These are phyloP conservation scores for Zeuzera pyrina DNA, from an alignment of 2,888 invertebrate genomes.

Conservation along the genomic window DNA sequence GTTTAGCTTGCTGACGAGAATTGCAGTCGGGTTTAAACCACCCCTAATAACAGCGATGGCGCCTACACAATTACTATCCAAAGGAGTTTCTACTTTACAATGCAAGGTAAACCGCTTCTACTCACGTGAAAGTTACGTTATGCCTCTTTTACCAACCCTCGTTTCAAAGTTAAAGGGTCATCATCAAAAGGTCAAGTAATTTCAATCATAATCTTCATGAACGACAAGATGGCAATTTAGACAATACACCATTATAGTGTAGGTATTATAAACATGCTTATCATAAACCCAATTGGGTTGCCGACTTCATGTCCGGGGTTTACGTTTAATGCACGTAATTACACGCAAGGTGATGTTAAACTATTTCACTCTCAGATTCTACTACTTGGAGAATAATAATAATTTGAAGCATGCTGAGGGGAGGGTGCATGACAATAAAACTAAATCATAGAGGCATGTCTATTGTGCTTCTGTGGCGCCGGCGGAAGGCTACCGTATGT, in stretches of 20 bases:
- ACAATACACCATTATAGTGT: too few species aligned
- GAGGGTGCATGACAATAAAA: slow-evolving; percentile 70
- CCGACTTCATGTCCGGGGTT: too few species aligned
- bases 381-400: too few species aligned
- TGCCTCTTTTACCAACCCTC: slow-evolving; percentile 44
- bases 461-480: slow-evolving; percentile 64
- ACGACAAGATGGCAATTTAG: too few species aligned
- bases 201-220: too few species aligned
- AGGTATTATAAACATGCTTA: too few species aligned
- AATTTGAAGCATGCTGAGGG: slow-evolving; percentile 39
- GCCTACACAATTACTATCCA: slow-evolving; percentile 53
- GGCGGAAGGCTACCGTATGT: slow-evolving; percentile 65
- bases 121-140: slow-evolving; percentile 47
- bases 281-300: too few species aligned
- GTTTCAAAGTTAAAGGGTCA: too few species aligned
- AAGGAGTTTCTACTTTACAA: slow-evolving; percentile 41
- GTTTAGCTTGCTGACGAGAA: slow-evolving; percentile 42
- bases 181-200: too few species aligned
- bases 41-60: slow-evolving; percentile 53
- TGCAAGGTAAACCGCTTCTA: slow-evolving; percentile 45
- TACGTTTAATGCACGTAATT: too few species aligned
- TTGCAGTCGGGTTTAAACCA: slow-evolving; percentile 43
- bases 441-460: slow-evolving; percentile 64
- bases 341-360: too few species aligned
- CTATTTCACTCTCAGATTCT: too few species aligned